Base-by-base conservation (phyloP, 2,888 invertebrate species). In the Hydrotaea diabolus region DNA sequence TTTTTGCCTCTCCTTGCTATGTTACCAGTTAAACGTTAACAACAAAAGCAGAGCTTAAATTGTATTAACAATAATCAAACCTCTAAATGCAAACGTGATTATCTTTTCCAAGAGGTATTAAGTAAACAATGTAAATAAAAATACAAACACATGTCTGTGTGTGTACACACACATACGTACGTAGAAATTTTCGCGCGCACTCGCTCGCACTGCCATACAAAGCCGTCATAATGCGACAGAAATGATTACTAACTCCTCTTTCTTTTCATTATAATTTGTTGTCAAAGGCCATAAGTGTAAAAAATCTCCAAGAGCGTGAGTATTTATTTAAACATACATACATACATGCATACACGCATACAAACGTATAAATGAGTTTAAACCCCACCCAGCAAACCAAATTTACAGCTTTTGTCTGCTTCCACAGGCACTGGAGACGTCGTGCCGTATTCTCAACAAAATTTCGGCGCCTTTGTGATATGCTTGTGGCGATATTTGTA, bases 11-110 rank as follows among this genome's bases (percentile, higher is more conserved):
- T 59, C 59, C 23, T 31, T 31, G 26, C 26, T 31, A n/a, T 31
- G 9, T 8, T 36, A 9, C n/a, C 15, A n/a, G 26, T 59, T 59
- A 59, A 59, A 59, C 13, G 23, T 21, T 59, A 36, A 64, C 64
- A 66, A 66, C 66, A 66, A 39, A 39, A 39, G 13, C 62, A 62
- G 62, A 62, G 62, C 62, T 62, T 62, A 66, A 39, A 66, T 66
- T 17, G 13, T 66, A 66, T 66, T 66, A 39, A 39, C 66, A 66
- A 11, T 19, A 23, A 59, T 21, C 17, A 66, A 66, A 39, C 39
- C 17, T 31, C 31, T 39, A 19, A 66, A 19, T 39, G n/a, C 64
- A 36, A 59, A 64, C 66, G 39, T 19, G 66, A 66, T 66, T 39
- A 66, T 66, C 39, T 17, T 66, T 17, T 19, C 19, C 19, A 66